These are phyloP conservation scores for Orientallactaga bullata DNA, from an alignment of 2,113 vertebrate species.

Conservation along the genomic window DNA sequence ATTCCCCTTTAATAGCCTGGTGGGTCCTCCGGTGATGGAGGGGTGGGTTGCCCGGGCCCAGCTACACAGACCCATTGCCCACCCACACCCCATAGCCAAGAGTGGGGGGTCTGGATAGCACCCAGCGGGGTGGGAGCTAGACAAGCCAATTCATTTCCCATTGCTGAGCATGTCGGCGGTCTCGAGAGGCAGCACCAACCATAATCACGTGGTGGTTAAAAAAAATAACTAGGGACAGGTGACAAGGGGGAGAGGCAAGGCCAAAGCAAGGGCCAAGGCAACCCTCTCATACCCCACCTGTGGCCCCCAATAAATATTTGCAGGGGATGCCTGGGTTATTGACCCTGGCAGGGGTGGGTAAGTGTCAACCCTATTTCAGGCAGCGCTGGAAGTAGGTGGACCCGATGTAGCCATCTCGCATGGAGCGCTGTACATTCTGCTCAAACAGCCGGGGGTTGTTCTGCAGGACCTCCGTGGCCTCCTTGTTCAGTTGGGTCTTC, in stretches of 20 bases:
- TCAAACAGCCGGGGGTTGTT: slow-evolving; percentile 95
- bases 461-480: slow-evolving; percentile 95
- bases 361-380: slow-evolving; percentile 90
- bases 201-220: slow-evolving; percentile 78
- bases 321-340: slow-evolving; percentile 76
- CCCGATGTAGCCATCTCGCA: slow-evolving; percentile 95
- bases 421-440: slow-evolving; percentile 95
- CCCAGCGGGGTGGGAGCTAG: slow-evolving; percentile 68
- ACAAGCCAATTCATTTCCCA: slow-evolving; percentile 84
- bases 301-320: slow-evolving; percentile 83
- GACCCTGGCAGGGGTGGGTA: slow-evolving; percentile 76
- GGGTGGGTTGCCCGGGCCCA: slow-evolving; percentile 45
- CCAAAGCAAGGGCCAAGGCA: slow-evolving; percentile 65
- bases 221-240: slow-evolving; percentile 73
- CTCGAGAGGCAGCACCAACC: slow-evolving; percentile 70
- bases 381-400: slow-evolving; percentile 97
- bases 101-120: slow-evolving; percentile 58
- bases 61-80: slow-evolving; percentile 41
- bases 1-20: slow-evolving; percentile 87
- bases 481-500: slow-evolving; percentile 96
- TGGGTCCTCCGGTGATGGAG: slow-evolving; percentile 76
- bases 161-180: slow-evolving; percentile 74
- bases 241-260: slow-evolving; percentile 67
- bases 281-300: slow-evolving; percentile 49
- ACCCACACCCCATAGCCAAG: slow-evolving; percentile 66